These are phyloP conservation scores for Cervus canadensis DNA, from an alignment of 2,113 vertebrate species.

Conservation along the genomic window DNA sequence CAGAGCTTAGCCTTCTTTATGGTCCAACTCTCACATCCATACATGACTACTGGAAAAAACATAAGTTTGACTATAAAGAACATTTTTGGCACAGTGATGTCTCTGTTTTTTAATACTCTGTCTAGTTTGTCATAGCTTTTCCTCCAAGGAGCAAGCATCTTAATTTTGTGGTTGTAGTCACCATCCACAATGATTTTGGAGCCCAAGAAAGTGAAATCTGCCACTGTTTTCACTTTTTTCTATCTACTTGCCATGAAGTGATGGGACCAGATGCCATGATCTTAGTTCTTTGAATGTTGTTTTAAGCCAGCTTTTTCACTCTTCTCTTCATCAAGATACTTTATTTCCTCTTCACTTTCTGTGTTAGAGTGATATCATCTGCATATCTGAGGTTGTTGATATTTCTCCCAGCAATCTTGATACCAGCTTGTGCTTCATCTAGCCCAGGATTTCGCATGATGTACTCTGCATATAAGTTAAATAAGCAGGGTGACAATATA, in stretches of 20 bases:
- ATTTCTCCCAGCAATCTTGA: background rate
- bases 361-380: background rate
- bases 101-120: background rate
- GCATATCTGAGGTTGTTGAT: background rate
- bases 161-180: background rate
- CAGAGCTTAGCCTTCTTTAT: background rate
- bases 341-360: background rate
- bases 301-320: background rate
- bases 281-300: background rate
- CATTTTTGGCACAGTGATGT: background rate
- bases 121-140: background rate
- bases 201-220: background rate
- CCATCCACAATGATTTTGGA: background rate
- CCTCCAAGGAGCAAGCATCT: background rate
- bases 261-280: background rate
- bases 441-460: background rate
- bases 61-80: background rate
- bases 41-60: background rate
- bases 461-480: background rate
- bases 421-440: background rate
- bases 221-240: background rate
- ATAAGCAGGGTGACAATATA: background rate
- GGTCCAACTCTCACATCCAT: background rate
- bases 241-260: background rate
- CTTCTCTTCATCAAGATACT: background rate